phyloP scores from a whole-genome alignment of 2,888 invertebrate species.

The Andrena minutula region DNA sequence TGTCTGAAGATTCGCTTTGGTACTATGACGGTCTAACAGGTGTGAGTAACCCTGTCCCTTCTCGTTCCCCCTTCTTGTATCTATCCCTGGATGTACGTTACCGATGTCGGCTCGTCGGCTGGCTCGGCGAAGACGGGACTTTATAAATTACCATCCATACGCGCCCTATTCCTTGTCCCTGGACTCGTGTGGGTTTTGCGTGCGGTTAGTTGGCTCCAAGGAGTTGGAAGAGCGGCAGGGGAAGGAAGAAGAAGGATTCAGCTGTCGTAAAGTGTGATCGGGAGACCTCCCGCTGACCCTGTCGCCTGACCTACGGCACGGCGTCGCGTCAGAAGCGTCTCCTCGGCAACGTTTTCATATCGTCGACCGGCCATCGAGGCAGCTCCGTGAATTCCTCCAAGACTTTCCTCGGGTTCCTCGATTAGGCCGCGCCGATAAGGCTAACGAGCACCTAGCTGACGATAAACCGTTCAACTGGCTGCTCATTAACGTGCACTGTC shows the following conservation, averaged over 20 bases:
- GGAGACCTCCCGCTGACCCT: conserved; percentile 45
- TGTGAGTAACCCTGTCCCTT: conserved; percentile 28
- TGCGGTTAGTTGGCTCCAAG: neutral
- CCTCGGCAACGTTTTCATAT: conserved; percentile 59
- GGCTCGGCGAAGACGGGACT: conserved; percentile 5
- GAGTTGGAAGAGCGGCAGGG: neutral
- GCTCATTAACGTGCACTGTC: conserved; percentile 72
- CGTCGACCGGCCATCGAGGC: conserved; percentile 51
- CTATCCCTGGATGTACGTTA: conserved; percentile 10
- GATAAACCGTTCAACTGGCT: conserved; percentile 71
- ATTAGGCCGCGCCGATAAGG: conserved; percentile 71
- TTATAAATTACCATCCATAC: conserved; percentile 17
- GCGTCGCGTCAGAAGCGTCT: conserved; percentile 53
- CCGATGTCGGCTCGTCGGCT: neutral
- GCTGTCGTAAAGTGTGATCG: conserved; percentile 59
- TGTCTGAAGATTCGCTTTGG: conserved; percentile 41
- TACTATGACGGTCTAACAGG: conserved; percentile 37
- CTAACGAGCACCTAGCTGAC: conserved; percentile 73
- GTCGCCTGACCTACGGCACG: conserved; percentile 58
- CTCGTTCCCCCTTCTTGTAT: conserved; percentile 3
- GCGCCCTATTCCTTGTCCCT: neutral
- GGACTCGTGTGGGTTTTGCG: conserved; percentile 28
- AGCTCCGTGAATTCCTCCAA: conserved; percentile 51
- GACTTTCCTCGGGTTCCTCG: conserved; percentile 54
- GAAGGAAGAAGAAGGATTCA: conserved; percentile 35